Percentiles rank a stretch among this genome's conserved stretches.
Evolutionary conservation across 2,113 vertebrate genomes (phyloP).

Genomic region (cat (Felis catus)): F.catus_Fca126_mat1.0 CM031421.1:80368501-80369000

Average conservation of each 20-base stretch:
- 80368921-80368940: not conserved
- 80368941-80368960: not conserved
- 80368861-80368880: not conserved
- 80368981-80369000: not conserved
- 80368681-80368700: not conserved
- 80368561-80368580: not conserved
- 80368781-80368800: not conserved
- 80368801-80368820: not conserved
- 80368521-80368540: not conserved
- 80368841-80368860: not conserved
- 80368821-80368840: not conserved
- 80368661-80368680: not conserved
- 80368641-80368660: not conserved
- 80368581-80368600: not conserved
- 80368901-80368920: not conserved
- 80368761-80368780: not conserved
- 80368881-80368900: not conserved
- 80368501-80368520: not conserved
- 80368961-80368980: not conserved
- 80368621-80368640: not conserved
- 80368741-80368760: not conserved
- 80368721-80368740: not conserved
- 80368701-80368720: not conserved
- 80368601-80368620: not conserved
- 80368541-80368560: not conserved